Conservation (phyloP, 2,888 invertebrate species). For the Leucoma salicis region DNA sequence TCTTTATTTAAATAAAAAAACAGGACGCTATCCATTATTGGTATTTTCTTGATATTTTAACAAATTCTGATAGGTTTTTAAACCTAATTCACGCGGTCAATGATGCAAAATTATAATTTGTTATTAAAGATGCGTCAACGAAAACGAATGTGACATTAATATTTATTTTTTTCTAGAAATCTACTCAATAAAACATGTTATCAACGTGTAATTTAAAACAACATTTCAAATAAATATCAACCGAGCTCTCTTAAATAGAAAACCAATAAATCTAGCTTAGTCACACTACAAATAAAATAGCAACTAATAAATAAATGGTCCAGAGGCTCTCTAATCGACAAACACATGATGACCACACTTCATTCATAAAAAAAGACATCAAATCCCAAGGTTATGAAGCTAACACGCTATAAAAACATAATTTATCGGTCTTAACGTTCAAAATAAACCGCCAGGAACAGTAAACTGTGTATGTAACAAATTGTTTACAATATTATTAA, state of each 20-base stretch:
- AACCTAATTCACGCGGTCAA: too few relatives aligned
- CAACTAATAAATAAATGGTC: constrained; percentile 2
- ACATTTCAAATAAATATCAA: too few relatives aligned
- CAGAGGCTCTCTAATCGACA: not conserved
- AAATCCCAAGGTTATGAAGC: constrained; percentile 17
- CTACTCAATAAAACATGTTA: too few relatives aligned
- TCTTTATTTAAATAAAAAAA: too few relatives aligned
- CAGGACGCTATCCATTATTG: too few relatives aligned
- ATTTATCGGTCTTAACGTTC: constrained; percentile 38
- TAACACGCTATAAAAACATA: constrained; percentile 38
- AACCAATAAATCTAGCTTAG: not conserved
- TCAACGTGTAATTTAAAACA: too few relatives aligned
- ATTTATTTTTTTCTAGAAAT: too few relatives aligned
- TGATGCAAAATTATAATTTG: too few relatives aligned
- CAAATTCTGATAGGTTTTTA: too few relatives aligned
- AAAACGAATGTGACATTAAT: too few relatives aligned
- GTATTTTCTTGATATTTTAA: too few relatives aligned
- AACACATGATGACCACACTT: constrained; percentile 16
- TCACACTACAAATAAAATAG: not conserved
- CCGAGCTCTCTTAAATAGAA: not conserved
- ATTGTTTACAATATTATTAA: constrained; percentile 65
- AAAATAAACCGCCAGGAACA: constrained; percentile 51
- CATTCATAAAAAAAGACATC: constrained; percentile 24
- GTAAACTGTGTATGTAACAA: constrained; percentile 53
- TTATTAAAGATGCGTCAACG: too few relatives aligned